phyloP scores from a whole-genome alignment of 2,797 vertebrate species.

The Mus minutoides region DNA sequence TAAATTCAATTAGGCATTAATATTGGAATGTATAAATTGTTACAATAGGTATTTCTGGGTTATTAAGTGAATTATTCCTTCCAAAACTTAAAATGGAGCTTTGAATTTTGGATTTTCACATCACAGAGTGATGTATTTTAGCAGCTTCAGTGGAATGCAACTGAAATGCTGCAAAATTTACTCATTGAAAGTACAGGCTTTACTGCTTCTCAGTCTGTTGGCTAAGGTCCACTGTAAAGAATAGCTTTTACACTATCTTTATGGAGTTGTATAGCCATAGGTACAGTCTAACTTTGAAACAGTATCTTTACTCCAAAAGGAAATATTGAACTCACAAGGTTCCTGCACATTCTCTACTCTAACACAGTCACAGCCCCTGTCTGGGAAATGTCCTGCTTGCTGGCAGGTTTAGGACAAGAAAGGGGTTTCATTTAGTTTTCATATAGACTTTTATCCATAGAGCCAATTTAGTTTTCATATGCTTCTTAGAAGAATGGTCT shows the following conservation, averaged over 20 bases:
- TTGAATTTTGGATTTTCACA: neutral
- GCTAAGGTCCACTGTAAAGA: neutral
- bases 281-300: neutral
- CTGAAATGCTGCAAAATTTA: neutral
- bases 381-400: neutral
- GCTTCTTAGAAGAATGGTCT: slow-evolving; percentile 51
- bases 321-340: neutral
- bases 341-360: neutral
- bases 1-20: neutral
- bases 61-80: slow-evolving; percentile 22
- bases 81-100: neutral
- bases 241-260: neutral
- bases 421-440: slow-evolving; percentile 46
- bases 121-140: neutral
- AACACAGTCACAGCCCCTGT: neutral
- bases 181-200: neutral
- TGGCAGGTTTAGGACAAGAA: neutral
- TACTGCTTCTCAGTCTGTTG: neutral
- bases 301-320: neutral
- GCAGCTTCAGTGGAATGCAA: neutral
- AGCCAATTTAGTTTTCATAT: slow-evolving; percentile 55
- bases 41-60: slow-evolving; percentile 6
- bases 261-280: neutral
- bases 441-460: slow-evolving; percentile 24
- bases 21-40: slow-evolving; percentile 20